Evolutionary conservation across 2,113 vertebrate species (phyloP).

Genomic region (Tyrannus savana): DNA sequence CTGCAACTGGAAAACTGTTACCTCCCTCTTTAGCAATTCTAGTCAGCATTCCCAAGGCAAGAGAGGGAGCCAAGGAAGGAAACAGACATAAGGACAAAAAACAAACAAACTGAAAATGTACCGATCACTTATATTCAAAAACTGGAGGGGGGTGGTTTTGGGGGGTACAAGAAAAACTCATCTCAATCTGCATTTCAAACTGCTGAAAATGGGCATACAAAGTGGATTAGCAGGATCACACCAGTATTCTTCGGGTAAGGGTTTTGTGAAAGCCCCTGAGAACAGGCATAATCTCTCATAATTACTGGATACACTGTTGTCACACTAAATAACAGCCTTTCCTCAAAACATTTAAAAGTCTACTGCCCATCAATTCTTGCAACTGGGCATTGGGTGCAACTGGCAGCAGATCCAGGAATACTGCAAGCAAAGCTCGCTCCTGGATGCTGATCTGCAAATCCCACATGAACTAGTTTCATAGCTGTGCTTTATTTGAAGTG

Average conservation of each 20-base stretch:
- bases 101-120: slow-evolving; percentile 63
- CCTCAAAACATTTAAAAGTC: background rate
- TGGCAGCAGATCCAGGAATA: background rate
- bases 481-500: background rate
- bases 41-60: slow-evolving; percentile 23
- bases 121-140: slow-evolving; percentile 15
- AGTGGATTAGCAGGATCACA: background rate
- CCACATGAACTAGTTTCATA: background rate
- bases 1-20: slow-evolving; percentile 29
- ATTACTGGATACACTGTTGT: background rate
- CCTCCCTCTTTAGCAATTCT: slow-evolving; percentile 35
- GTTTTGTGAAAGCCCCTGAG: background rate
- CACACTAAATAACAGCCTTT: background rate
- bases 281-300: background rate
- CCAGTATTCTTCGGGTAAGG: background rate
- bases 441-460: background rate
- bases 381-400: background rate
- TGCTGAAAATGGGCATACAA: slow-evolving; percentile 19
- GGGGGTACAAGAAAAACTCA: background rate
- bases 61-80: slow-evolving; percentile 32
- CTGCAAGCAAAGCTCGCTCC: background rate
- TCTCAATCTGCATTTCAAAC: slow-evolving; percentile 24
- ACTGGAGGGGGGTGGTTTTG: background rate
- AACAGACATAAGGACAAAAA: slow-evolving; percentile 41
- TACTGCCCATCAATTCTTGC: background rate